Evolutionary conservation across 2,888 invertebrate species (phyloP), one percentile per base, ranked within the genome.

Genomic region (Cylloceria caligata): DNA sequence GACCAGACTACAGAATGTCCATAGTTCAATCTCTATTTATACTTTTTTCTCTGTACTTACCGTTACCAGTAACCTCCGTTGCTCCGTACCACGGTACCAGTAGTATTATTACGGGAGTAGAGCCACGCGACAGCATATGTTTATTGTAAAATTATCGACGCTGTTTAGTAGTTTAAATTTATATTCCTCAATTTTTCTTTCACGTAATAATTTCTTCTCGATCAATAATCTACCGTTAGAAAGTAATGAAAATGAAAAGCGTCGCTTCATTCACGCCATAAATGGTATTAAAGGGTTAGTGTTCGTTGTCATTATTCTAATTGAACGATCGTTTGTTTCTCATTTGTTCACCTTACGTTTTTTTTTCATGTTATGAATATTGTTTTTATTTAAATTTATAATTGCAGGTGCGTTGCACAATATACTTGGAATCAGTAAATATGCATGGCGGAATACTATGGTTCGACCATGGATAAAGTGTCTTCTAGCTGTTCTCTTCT

Each of bases 391-490:
- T 11, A 5, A 27, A 21, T 62, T 52, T 55, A 13, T 69, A 7
- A 11, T 64, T 39, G 36, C 68, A 84, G 80, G 72, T 77, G 62
- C 77, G 47, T 77, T 60, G 55, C 19, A 73, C 34, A 57, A 85
- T 83, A 86, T 87, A 86, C 76, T 83, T 64, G 85, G 88, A 82
- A 83, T 86, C 80, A 73, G 85, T 82, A 91, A 91, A 87, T 85
- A 90, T 91, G 90, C 87, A 57, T 86, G 85, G 75, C 85, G 88
- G 69, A 86, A 87, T 83, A 83, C 87, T 88, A 90, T 92, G 92
- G 88, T 89, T 89, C 89, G 91, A 90, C 87, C 88, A 88, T 92
- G 91, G 91, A 83, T 91, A 88, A 89, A 89, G 86, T 91, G 88
- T 86, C 82, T 92, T 36, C 83, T 90, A 60, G 83, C 86, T 39